Percentiles rank a stretch among this genome's conserved stretches.
Conservation (phyloP, 2,888 invertebrate species). For the Hypercompe scribonia region DNA sequence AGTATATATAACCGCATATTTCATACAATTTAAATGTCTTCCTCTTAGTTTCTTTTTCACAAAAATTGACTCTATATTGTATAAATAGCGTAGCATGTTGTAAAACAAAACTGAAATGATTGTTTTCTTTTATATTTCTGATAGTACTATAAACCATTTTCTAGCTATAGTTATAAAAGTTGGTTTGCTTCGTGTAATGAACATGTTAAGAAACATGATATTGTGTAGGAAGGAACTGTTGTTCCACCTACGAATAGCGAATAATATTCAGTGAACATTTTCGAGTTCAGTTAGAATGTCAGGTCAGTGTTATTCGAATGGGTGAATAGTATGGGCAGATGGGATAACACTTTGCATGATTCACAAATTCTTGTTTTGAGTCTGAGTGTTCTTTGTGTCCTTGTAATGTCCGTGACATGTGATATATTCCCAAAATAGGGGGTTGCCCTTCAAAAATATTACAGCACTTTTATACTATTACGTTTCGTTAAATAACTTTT, state of each 20-base stretch:
- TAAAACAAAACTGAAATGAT: not conserved
- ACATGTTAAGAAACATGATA: conserved; percentile 35
- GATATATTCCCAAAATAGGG: no score
- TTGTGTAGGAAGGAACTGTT: conserved; percentile 43
- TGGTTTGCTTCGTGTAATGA: conserved; percentile 10
- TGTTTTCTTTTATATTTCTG: not conserved
- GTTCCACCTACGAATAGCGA: conserved; percentile 45
- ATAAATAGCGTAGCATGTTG: no score
- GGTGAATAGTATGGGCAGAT: no score
- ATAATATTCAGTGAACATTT: conserved; percentile 33
- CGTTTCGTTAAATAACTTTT: no score
- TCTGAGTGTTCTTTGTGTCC: no score
- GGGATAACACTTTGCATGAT: no score
- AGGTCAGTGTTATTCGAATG: conserved; percentile 10
- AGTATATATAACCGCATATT: no score
- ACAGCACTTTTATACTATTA: no score
- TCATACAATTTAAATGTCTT: not conserved
- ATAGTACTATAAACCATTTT: conserved; percentile 31
- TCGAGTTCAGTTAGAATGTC: conserved; percentile 17
- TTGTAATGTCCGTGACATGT: no score
- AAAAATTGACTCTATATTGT: no score
- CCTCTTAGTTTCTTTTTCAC: not conserved
- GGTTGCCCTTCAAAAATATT: no score
- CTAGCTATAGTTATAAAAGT: conserved; percentile 21
- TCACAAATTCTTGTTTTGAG: no score